phyloP scores from a whole-genome alignment of 2,888 invertebrate species.

The Rhimphoctona megacephalus region DNA sequence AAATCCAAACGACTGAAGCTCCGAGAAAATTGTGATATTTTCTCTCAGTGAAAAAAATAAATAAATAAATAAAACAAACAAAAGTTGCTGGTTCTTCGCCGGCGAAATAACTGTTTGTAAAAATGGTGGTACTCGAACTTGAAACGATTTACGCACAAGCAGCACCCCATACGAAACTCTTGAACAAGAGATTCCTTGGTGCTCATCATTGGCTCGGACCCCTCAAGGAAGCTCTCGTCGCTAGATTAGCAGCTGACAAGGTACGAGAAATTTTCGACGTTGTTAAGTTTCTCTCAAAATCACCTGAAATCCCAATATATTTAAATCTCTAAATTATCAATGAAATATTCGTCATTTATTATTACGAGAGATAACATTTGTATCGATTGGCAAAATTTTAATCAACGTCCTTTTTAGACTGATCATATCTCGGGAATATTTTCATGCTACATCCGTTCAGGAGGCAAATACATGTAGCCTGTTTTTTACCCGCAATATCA shows the following conservation, averaged over 20 bases:
- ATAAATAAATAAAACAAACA: background rate
- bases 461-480: background rate
- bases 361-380: too few species aligned
- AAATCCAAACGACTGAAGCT: background rate
- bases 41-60: constrained; percentile 29
- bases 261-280: constrained; percentile 86
- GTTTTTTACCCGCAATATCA: background rate
- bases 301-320: background rate
- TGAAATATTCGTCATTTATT: too few species aligned
- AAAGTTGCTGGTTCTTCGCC: constrained; percentile 38
- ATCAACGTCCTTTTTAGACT: background rate
- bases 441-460: background rate
- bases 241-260: constrained; percentile 89
- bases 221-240: constrained; percentile 86
- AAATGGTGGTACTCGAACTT: constrained; percentile 91
- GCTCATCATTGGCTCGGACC: constrained; percentile 96
- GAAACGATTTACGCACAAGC: constrained; percentile 93
- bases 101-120: constrained; percentile 62
- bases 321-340: too few species aligned
- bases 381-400: background rate
- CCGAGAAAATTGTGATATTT: background rate
- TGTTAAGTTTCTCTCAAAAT: background rate
- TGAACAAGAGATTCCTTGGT: constrained; percentile 95
- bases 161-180: constrained; percentile 94
- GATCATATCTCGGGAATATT: background rate